Evolutionary conservation across 1,140 invertebrate genomes (phyloP).

Genomic region (Zaprionus africanus): DNA sequence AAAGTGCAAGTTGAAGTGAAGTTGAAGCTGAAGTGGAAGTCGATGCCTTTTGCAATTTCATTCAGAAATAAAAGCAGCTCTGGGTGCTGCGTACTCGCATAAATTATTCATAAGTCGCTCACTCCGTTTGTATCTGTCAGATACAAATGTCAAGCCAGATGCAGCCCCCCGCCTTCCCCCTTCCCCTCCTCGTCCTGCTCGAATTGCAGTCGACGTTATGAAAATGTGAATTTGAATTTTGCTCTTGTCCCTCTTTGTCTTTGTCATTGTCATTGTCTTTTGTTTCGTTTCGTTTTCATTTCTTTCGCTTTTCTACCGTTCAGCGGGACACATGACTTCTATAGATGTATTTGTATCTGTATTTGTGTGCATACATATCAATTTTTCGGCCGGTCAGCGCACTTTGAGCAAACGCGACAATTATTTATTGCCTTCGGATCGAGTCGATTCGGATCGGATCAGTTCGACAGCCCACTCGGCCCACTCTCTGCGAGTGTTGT

Average conservation of each 20-base stretch:
- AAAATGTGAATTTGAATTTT: conserved; percentile 63
- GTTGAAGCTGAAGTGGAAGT: conserved; percentile 36
- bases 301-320: conserved; percentile 26
- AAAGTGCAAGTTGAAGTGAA: conserved; percentile 58
- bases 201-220: conserved; percentile 52
- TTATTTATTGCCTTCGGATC: conserved; percentile 66
- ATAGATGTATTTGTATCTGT: conserved; percentile 8
- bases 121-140: conserved; percentile 59
- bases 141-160: conserved; percentile 63
- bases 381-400: conserved; percentile 63
- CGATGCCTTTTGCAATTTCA: conserved; percentile 43
- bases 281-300: conserved; percentile 11
- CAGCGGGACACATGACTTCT: conserved; percentile 57
- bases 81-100: conserved; percentile 39
- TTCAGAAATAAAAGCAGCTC: conserved; percentile 47
- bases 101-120: conserved; percentile 66
- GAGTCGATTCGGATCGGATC: background rate
- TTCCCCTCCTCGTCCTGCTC: conserved; percentile 34
- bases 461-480: background rate
- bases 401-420: conserved; percentile 68
- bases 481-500: conserved; percentile 20
- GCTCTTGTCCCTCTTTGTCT: conserved; percentile 27
- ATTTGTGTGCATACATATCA: conserved; percentile 6
- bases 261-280: conserved; percentile 8
- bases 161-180: conserved; percentile 1